Evolutionary conservation across 2,888 invertebrate species (phyloP).

Genomic region (Nematopogon swammerdamellus): DNA sequence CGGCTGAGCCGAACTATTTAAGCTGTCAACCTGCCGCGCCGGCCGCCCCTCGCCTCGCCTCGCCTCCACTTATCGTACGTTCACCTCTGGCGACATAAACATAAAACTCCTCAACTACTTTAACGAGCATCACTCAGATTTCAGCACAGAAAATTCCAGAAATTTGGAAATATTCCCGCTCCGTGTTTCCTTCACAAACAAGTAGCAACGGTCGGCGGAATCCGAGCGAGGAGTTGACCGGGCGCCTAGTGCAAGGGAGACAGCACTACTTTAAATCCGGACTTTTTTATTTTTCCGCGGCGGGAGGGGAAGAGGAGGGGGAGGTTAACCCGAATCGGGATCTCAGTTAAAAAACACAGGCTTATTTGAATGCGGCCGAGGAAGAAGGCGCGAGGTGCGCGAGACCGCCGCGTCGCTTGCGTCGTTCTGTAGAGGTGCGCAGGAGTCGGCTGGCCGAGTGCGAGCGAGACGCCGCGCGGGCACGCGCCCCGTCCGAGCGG

Average conservation of each 20-base stretch:
- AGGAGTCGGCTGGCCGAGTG: neutral
- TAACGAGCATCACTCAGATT: neutral
- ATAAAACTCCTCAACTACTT: neutral
- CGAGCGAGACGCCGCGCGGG: conserved; percentile 2
- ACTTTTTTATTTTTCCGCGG: neutral
- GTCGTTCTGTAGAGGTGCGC: conserved; percentile 4
- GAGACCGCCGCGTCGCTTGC: conserved; percentile 7
- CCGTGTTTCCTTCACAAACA: neutral
- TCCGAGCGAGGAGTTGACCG: neutral
- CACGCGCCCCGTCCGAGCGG: neutral
- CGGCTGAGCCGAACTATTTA: too few relatives aligned
- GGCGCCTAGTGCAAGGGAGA: neutral
- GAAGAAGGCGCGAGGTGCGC: conserved; percentile 6
- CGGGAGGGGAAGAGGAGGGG: conserved; percentile 6
- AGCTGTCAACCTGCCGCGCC: too few relatives aligned
- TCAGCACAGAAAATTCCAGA: neutral
- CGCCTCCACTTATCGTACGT: neutral
- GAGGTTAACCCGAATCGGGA: conserved; percentile 10
- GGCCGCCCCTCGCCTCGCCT: too few relatives aligned
- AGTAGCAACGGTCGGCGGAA: neutral
- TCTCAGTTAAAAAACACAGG: conserved; percentile 12
- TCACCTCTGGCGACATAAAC: neutral
- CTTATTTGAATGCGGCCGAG: conserved; percentile 12
- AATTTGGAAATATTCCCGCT: neutral
- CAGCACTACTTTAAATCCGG: neutral